phyloP scores from a whole-genome alignment of 2,888 invertebrate species.

The Chymomyza procnemis region DNA sequence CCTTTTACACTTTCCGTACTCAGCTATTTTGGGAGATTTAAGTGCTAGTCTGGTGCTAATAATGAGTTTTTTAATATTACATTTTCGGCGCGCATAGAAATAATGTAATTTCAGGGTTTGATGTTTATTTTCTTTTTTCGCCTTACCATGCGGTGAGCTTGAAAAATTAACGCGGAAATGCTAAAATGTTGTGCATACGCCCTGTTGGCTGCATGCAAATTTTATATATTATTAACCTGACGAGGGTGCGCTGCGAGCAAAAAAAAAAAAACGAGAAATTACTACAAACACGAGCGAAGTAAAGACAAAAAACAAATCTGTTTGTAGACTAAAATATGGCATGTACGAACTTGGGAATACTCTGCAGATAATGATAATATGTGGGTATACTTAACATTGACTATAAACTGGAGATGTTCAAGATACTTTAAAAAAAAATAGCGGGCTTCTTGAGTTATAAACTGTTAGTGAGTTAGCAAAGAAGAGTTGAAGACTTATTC shows the following conservation, averaged over 20 bases:
- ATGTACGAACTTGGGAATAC: too few species aligned
- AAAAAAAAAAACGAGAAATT: constrained; percentile 7
- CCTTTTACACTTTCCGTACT: background rate
- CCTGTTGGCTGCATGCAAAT: constrained; percentile 66
- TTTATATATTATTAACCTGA: constrained; percentile 60
- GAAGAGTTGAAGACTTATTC: too few species aligned
- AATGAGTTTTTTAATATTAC: constrained; percentile 18
- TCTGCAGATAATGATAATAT: too few species aligned
- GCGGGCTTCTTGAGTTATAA: too few species aligned
- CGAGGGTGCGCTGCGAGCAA: background rate
- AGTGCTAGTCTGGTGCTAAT: constrained; percentile 15
- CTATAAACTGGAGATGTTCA: too few species aligned
- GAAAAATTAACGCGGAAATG: constrained; percentile 67
- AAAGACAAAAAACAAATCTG: background rate
- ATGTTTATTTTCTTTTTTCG: too few species aligned
- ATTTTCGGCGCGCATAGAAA: constrained; percentile 10
- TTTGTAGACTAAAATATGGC: background rate
- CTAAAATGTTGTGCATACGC: constrained; percentile 68
- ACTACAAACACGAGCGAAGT: constrained; percentile 19
- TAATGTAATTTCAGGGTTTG: constrained; percentile 10
- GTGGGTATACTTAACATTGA: too few species aligned
- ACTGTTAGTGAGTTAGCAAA: too few species aligned
- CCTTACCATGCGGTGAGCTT: constrained; percentile 15
- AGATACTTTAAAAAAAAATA: too few species aligned
- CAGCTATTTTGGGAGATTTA: constrained; percentile 2